These are phyloP conservation scores for Acrocephalus kingi DNA, from an alignment of 2,113 vertebrate species.

Conservation along the genomic window DNA sequence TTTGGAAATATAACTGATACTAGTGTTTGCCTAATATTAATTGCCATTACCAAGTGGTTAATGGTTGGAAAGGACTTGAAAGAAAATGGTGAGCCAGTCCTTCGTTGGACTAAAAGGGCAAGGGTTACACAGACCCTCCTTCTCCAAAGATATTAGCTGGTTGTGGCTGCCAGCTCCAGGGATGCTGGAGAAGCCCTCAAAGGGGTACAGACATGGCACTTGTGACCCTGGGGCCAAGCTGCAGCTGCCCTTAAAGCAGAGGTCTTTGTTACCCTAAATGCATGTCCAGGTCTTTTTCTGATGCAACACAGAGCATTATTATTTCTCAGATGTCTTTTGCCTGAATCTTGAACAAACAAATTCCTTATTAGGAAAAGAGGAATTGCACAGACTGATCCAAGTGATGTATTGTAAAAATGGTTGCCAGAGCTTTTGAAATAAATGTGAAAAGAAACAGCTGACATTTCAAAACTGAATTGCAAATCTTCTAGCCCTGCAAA, in stretches of 20 bases:
- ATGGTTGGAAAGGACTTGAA: background rate
- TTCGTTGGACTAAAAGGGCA: background rate
- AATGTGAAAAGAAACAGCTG: conserved; percentile 42
- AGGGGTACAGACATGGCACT: background rate
- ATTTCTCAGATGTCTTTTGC: background rate
- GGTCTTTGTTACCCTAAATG: background rate
- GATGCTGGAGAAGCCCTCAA: background rate
- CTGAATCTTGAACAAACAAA: background rate
- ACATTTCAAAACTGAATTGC: conserved; percentile 52
- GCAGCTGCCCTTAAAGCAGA: background rate
- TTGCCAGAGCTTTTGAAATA: conserved; percentile 22
- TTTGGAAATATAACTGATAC: background rate
- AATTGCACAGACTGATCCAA: background rate
- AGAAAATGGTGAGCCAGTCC: background rate
- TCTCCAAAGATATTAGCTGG: background rate
- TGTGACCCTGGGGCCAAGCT: background rate
- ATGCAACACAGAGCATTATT: background rate
- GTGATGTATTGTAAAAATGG: background rate
- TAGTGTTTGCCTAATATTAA: background rate
- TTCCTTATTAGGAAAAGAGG: background rate
- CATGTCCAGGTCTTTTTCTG: background rate
- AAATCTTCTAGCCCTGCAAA: conserved; percentile 20
- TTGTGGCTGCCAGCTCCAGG: background rate
- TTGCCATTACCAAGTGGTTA: background rate
- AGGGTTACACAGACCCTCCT: background rate